Evolutionary conservation across 2,113 vertebrate species (phyloP).

Genomic region (Semnornis frantzii): DNA sequence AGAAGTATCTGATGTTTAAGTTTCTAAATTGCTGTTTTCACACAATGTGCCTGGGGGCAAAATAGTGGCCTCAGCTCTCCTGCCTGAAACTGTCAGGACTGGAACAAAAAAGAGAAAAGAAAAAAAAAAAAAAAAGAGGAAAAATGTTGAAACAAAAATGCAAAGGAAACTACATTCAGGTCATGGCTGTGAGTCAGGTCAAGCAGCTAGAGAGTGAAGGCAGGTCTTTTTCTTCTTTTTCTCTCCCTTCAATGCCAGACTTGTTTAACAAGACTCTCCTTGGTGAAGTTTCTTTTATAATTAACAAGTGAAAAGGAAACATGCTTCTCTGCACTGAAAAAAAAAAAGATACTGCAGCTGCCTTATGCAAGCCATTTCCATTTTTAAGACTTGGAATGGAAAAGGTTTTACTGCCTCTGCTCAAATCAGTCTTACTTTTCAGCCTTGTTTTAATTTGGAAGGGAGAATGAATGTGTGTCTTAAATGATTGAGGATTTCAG

Average conservation of each 20-base stretch:
- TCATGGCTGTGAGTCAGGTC: background rate
- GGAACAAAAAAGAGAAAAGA: background rate
- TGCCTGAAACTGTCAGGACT: background rate
- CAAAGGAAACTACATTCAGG: background rate
- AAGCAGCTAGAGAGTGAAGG: background rate
- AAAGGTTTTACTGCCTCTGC: background rate
- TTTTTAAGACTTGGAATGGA: background rate
- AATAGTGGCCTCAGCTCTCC: background rate
- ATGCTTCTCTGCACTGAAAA: background rate
- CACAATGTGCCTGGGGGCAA: background rate
- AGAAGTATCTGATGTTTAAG: background rate
- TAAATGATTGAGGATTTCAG: background rate
- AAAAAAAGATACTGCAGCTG: background rate
- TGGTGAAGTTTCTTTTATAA: background rate
- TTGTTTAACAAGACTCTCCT: constrained; percentile 3
- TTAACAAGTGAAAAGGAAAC: constrained; percentile 15
- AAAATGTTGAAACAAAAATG: background rate
- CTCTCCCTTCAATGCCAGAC: background rate
- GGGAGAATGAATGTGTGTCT: accelerated
- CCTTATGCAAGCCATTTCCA: background rate
- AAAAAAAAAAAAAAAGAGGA: background rate
- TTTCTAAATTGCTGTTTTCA: background rate
- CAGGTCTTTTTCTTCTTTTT: background rate
- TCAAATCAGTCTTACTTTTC: background rate
- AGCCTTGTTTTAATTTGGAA: background rate